Base-by-base conservation (phyloP, 1,140 invertebrate species). In the Penaeus chinensis region DNA sequence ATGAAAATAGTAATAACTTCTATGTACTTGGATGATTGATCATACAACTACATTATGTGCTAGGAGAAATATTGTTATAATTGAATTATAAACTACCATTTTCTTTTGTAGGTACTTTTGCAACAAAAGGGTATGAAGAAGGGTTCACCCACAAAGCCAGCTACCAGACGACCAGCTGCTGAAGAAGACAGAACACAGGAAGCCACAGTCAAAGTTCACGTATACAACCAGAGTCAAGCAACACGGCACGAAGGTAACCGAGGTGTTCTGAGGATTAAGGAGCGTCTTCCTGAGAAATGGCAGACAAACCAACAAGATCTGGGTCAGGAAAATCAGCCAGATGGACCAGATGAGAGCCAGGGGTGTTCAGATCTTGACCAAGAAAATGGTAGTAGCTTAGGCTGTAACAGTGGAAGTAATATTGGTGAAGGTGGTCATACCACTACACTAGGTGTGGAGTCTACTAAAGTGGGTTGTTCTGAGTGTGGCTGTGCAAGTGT, bases 111-210 rank as follows among this genome's bases (percentile, higher is more conserved):
- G 90, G 90, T 90, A 22, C 61, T 90, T 76, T 82, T 90, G 62
- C 90, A 90, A 42, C 90, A 89, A 37, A 89, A 89, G 54, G 87
- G 87, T 13, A 86, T 90, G 65, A 87, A 86, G 37, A 89, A 89
- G 77, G 84, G 84, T 0, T 89, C 89, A 27, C 79, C 78, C 18
- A 27, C 78, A 24, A 90, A 88, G 42, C 80, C 86, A 24, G 16
- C 69, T 1, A 71, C 63, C 8, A 85, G 79, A 54, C 5, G 78
- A 47, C 82, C 61, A 61, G 27, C 78, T 22, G 54, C 42, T 47
- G 85, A 85, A n/a, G 81, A 85, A 13, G 74, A 74, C 20, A 88
- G 78, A 74, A 88, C 20, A 18, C 47, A 65, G 32, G 90, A 90
- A 71, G 85, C 82, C n/a, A 66, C 86, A 54, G 88, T 90, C 10